Evolutionary conservation across 2,888 invertebrate genomes (phyloP).

Genomic region (Pterostichus niger): DNA sequence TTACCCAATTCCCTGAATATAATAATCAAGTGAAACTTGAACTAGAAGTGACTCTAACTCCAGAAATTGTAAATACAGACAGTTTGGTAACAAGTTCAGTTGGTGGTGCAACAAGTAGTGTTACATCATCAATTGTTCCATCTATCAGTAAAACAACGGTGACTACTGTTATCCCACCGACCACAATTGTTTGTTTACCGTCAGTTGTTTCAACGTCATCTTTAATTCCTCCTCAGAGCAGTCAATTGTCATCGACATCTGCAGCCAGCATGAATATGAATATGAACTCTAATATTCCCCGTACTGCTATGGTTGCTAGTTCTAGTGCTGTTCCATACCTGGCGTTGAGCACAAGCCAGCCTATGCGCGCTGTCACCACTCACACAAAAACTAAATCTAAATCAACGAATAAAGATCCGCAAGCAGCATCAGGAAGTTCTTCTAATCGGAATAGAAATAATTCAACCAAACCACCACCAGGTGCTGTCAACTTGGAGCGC

Average conservation of each 20-base stretch:
- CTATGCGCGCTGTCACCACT: conserved; percentile 77
- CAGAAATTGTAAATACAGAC: conserved; percentile 80
- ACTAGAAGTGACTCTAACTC: conserved; percentile 81
- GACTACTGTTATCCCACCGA: conserved; percentile 78
- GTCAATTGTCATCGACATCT: conserved; percentile 60
- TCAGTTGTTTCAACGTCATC: conserved; percentile 74
- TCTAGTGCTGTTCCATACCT: conserved; percentile 78
- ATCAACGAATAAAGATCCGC: conserved; percentile 69
- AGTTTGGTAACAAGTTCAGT: conserved; percentile 80
- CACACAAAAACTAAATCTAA: conserved; percentile 76
- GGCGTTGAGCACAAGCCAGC: conserved; percentile 78
- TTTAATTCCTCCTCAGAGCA: conserved; percentile 71
- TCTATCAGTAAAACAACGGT: conserved; percentile 74
- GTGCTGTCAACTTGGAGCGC: conserved; percentile 94
- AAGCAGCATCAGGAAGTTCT: conserved; percentile 62
- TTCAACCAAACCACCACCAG: conserved; percentile 90
- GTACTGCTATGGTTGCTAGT: conserved; percentile 75
- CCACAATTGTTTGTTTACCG: conserved; percentile 79
- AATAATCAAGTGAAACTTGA: conserved; percentile 79
- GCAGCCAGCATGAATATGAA: conserved; percentile 51
- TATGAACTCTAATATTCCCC: conserved; percentile 67
- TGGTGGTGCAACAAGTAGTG: conserved; percentile 72
- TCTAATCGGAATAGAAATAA: conserved; percentile 78
- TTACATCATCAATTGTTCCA: conserved; percentile 72
- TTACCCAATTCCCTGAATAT: conserved; percentile 72